Base-by-base conservation (phyloP, 2,888 invertebrate genomes). In the Epinotia brunnichana region DNA sequence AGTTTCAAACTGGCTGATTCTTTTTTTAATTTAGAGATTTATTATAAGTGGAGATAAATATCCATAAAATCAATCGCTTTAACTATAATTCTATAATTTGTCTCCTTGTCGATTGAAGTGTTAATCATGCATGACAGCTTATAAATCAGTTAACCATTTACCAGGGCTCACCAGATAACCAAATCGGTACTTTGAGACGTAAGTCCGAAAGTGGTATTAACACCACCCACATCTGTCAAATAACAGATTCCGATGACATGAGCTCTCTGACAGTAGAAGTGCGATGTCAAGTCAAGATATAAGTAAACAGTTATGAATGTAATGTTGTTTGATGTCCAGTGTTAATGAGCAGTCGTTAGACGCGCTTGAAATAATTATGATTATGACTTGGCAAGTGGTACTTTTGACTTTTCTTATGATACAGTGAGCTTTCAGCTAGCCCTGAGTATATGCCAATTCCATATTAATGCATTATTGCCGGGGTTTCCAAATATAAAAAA, bases 241-340 rank as follows among this genome's bases (percentile, higher is more conserved):
- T 17, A 2, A 39, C 24, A 29, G 60, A 61, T 54, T 29, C 44
- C 35, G 44, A 61, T 67, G 71, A 48, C 44, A 67, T 48, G 63
- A 44, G 62, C 44, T 63, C 62, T 62, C 17, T 53, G 66, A 66
- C 71, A 67, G 54, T 41, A 17, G 53, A 66, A 60, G 60, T 71
- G 66, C 53, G 66, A 67, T 71, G 66, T 67, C 60, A 71, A 60
- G 29, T 48, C 44, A 35, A 60, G 71, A 71, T 71, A 71, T 56
- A 41, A 66, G 54, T 48, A 57, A 57, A 70, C 71, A 71, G 66
- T 71, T 71, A 71, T 71, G 69, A 70, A 63, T 63, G 62, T 62
- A 54, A 70, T 70, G 69, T 70, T 70, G 69, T 70, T 70, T 63
- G 62, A 56, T 56, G 29, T n/a, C 44, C 62, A 62, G 35, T 48